phyloP scores from a whole-genome alignment of 2,797 vertebrate genomes.

The Mormyrus proboscirostris region DNA sequence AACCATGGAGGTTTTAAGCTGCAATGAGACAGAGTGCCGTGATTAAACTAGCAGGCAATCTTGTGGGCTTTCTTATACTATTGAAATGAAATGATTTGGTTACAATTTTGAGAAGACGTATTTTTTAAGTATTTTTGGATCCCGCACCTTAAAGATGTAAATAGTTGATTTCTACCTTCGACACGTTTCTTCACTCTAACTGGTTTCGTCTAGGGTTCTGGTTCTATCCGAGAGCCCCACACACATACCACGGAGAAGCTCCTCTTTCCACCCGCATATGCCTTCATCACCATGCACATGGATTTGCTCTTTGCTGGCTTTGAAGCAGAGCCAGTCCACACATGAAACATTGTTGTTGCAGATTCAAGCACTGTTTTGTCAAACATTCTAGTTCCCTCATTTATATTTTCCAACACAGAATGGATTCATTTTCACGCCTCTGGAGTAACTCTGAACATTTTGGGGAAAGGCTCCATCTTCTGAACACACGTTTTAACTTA shows the following conservation, averaged over 20 bases:
- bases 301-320: not conserved
- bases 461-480: not conserved
- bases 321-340: conserved; percentile 25
- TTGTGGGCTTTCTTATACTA: not conserved
- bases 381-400: conserved; percentile 28
- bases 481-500: conserved; percentile 11
- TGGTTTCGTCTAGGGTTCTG: not conserved
- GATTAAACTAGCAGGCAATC: not conserved
- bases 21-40: not conserved
- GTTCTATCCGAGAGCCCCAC: not conserved
- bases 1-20: not conserved
- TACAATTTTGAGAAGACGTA: not conserved
- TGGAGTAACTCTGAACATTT: conserved; percentile 19
- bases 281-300: not conserved
- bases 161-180: not conserved
- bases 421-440: conserved; percentile 24
- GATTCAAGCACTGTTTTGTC: conserved; percentile 21
- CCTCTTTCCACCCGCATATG: not conserved
- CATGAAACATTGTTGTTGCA: conserved; percentile 30
- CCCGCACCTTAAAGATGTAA: not conserved
- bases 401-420: conserved; percentile 22
- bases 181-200: not conserved
- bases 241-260: not conserved
- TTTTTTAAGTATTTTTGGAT: not conserved
- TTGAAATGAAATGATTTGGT: not conserved